A percentile compares a stretch with the other conserved stretches of the same genome.
phyloP scores from a whole-genome alignment of 2,113 vertebrate genomes.

The Cynocephalus volans region DNA sequence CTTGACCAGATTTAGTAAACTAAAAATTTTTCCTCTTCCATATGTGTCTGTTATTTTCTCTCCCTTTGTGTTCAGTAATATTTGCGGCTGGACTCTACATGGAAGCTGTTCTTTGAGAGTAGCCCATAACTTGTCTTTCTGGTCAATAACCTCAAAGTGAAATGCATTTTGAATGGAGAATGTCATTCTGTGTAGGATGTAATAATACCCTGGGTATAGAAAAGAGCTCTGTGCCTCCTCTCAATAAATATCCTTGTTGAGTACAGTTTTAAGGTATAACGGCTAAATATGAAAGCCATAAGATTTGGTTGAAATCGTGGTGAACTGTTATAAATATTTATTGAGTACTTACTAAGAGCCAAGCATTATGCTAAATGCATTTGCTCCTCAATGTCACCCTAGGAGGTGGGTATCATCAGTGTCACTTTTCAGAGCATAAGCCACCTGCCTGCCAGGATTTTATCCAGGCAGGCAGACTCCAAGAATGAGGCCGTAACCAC shows the following conservation, averaged over 20 bases:
- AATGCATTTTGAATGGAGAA: not conserved
- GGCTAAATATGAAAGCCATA: not conserved
- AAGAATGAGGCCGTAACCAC: not conserved
- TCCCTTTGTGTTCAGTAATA: not conserved
- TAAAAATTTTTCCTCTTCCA: not conserved
- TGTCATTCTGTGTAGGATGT: not conserved
- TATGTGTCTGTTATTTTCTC: not conserved
- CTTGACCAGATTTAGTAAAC: not conserved
- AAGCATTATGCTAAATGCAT: not conserved
- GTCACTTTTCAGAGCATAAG: not conserved
- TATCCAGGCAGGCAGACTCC: not conserved
- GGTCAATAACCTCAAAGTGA: not conserved
- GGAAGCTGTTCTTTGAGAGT: not conserved
- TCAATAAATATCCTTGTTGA: not conserved
- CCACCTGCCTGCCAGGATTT: not conserved
- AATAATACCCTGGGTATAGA: not conserved
- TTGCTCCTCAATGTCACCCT: fast-evolving
- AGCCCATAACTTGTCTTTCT: not conserved
- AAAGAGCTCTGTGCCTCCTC: not conserved
- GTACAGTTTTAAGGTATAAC: not conserved
- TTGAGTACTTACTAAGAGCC: not conserved
- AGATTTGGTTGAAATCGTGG: not conserved
- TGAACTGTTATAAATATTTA: not conserved
- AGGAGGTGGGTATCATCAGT: not conserved
- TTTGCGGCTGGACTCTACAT: not conserved